phyloP scores from a whole-genome alignment of 2,797 vertebrate genomes.

The Manis crassicaudata region DNA sequence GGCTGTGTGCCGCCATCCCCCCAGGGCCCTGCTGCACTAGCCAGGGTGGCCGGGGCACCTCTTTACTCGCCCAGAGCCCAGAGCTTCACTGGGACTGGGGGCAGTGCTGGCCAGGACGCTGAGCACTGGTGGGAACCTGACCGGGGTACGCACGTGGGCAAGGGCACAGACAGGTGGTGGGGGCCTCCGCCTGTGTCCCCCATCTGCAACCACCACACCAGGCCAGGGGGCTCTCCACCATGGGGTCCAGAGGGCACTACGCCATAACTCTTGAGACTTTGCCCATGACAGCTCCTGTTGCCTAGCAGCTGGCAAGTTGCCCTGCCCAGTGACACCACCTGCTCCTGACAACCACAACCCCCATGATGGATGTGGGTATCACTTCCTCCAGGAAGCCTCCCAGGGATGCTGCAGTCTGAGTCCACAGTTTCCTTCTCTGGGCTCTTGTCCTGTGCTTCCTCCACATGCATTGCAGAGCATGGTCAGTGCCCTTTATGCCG shows the following conservation, averaged over 20 bases:
- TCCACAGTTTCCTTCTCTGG: rapidly evolving
- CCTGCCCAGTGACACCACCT: rapidly evolving
- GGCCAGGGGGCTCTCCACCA: not conserved
- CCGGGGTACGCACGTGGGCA: rapidly evolving
- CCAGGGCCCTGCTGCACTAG: not conserved
- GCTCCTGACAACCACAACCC: rapidly evolving
- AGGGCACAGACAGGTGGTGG: rapidly evolving
- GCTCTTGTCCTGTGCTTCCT: not conserved
- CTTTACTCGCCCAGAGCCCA: not conserved
- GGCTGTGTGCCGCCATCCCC: rapidly evolving
- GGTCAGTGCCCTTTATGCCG: rapidly evolving
- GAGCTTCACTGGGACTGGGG: rapidly evolving
- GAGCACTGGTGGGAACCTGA: not conserved
- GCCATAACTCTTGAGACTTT: too few species aligned
- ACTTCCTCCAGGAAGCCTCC: not conserved
- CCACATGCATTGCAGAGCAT: not conserved
- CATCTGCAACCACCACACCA: not conserved
- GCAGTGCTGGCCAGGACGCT: not conserved
- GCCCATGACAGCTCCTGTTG: rapidly evolving
- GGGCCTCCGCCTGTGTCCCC: rapidly evolving
- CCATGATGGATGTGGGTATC: rapidly evolving
- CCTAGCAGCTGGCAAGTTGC: rapidly evolving
- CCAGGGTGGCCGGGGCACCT: rapidly evolving
- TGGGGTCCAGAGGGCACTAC: not conserved
- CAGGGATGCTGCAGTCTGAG: not conserved